Evolutionary conservation across 2,888 invertebrate species (phyloP), one percentile per base, ranked within the genome.

Genomic region (Bhutanitis thaidina): DNA sequence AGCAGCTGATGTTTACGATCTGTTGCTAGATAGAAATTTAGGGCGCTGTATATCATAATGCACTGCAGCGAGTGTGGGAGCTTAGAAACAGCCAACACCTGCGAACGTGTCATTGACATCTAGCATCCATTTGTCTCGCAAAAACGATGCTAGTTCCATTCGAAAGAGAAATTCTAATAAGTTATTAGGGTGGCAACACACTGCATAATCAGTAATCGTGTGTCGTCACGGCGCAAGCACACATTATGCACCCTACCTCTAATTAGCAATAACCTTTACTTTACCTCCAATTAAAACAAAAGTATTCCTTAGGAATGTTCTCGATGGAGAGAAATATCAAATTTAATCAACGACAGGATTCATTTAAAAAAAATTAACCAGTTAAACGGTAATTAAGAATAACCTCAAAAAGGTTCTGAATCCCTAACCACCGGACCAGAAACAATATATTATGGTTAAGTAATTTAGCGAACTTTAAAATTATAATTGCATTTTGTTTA

Each of bases 191-290:
- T 54, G 46, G 55, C 45, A 44, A 16, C 49, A 49, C 47, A 57
- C 38, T 52, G 27, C 35, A 46, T 51, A 47, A 56, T 55, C 52
- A 54, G 47, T 56, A 54, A 57, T 56, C 56, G 59, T 46, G 39
- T 40, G 38, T 25, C 54, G 59, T 61, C 57, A 62, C 62, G 58
- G 56, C 41, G 56, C 14, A 20, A 40, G 56, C 49, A 49, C 61
- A 57, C 59, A 62, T 64, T 64, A 65, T 65, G 63, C 65, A 65
- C 63, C 64, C 65, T 57, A 47, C 45, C 10, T 56, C 56, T 58
- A 58, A 61, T 56, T 58, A 54, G 55, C 50, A 41, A 44, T 62
- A 62, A 60, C 61, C 61, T 62, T 64, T 58, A 57, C 46, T 35
- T 48, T 45, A 43, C 46, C 49, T 43, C 51, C 55, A 59, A 60